Evolutionary conservation across 2,888 invertebrate species (phyloP).

Genomic region (Deladenus siricidicola): DNA sequence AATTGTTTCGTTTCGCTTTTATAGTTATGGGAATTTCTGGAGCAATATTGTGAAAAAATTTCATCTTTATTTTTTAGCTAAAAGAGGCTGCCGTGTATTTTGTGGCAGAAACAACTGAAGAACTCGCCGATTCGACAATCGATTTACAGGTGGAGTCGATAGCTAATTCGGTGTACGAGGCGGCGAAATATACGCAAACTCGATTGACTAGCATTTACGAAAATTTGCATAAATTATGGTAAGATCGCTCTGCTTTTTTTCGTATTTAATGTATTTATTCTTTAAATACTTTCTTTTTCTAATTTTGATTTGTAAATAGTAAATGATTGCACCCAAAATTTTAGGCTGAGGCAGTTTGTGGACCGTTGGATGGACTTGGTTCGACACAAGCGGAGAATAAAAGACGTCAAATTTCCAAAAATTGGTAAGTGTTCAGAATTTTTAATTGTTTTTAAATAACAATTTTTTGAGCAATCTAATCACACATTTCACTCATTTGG

Average conservation of each 20-base stretch:
- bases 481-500: no score
- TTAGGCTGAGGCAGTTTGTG: conserved; percentile 15
- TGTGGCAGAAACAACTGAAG: background rate
- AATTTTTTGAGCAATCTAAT: no score
- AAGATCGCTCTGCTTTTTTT: background rate
- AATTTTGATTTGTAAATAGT: no score
- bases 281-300: no score
- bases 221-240: conserved; percentile 5
- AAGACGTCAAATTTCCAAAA: background rate
- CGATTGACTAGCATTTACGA: background rate
- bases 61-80: background rate
- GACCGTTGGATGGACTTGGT: conserved; percentile 16
- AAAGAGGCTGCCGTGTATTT: background rate
- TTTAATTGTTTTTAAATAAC: no score
- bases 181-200: no score
- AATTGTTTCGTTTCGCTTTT: no score
- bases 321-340: background rate
- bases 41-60: no score
- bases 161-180: no score
- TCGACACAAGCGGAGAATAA: conserved; percentile 7
- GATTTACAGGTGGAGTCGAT: no score
- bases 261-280: no score
- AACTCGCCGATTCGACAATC: background rate
- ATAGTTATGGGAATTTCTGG: no score
- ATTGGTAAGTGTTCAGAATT: background rate